These are phyloP conservation scores for Cyanoramphus novaezelandiae DNA, from an alignment of 2,113 vertebrate genomes.

Conservation along the genomic window DNA sequence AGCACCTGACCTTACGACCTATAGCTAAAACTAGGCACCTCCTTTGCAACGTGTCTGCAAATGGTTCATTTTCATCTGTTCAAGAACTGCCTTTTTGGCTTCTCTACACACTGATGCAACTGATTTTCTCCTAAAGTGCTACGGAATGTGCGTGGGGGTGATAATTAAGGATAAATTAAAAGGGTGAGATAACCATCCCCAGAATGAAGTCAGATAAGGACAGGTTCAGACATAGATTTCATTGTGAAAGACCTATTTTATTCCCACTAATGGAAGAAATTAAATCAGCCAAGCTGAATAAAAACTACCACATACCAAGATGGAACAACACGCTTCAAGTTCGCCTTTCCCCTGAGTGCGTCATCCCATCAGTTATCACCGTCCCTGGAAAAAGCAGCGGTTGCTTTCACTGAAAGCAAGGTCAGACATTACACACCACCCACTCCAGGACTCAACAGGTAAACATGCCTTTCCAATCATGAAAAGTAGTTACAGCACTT, in stretches of 20 bases:
- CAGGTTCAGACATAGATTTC: background rate
- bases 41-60: background rate
- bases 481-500: background rate
- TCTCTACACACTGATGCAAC: background rate
- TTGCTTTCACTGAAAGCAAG: background rate
- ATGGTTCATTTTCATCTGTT: background rate
- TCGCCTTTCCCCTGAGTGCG: background rate
- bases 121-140: background rate
- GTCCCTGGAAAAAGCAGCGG: background rate
- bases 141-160: background rate
- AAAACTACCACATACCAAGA: slow-evolving; percentile 5
- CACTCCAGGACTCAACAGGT: background rate
- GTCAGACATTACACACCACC: background rate
- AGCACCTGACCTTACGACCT: background rate
- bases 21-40: background rate
- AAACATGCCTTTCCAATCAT: rapidly evolving
- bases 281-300: slow-evolving; percentile 39
- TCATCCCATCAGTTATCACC: background rate
- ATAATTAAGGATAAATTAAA: slow-evolving; percentile 8
- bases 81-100: background rate
- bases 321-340: background rate
- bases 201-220: slow-evolving; percentile 43
- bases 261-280: slow-evolving; percentile 38
- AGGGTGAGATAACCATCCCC: slow-evolving; percentile 15
- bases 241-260: slow-evolving; percentile 11